These are phyloP conservation scores for Empidonax traillii DNA, from an alignment of 2,113 vertebrate species.

Conservation along the genomic window DNA sequence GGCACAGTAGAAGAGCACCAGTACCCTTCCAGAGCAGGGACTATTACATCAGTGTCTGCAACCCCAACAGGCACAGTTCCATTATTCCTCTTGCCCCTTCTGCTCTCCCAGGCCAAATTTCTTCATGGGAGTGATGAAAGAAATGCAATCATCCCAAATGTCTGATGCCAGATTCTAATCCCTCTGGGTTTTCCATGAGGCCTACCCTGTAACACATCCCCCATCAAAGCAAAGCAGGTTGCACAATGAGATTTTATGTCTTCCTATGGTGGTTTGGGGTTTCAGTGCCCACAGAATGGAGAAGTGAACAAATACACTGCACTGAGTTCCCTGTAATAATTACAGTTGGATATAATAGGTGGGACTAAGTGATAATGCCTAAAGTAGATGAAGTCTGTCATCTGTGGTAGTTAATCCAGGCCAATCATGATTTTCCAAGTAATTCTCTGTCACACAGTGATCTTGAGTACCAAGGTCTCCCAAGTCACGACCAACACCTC, in stretches of 20 bases:
- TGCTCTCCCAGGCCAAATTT: background rate
- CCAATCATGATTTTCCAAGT: background rate
- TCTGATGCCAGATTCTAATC: background rate
- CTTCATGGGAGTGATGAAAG: background rate
- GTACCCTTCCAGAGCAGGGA: background rate
- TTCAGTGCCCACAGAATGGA: background rate
- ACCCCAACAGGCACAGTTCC: background rate
- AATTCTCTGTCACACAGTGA: background rate
- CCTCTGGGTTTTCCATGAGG: background rate
- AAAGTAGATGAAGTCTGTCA: background rate
- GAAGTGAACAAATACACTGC: background rate
- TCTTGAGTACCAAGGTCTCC: background rate
- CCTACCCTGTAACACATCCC: background rate
- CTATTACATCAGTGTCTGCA: background rate
- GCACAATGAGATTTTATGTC: background rate
- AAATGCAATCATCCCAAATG: background rate
- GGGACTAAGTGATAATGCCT: background rate
- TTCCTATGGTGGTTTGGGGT: background rate
- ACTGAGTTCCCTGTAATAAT: background rate
- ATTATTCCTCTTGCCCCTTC: background rate
- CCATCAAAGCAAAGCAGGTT: background rate
- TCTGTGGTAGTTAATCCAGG: background rate
- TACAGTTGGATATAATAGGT: background rate
- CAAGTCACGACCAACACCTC: background rate
- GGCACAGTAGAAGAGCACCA: background rate